A percentile compares a stretch with the other conserved stretches of the same genome.
phyloP scores from a whole-genome alignment of 2,113 vertebrate species.

The Seriola quinqueradiata region DNA sequence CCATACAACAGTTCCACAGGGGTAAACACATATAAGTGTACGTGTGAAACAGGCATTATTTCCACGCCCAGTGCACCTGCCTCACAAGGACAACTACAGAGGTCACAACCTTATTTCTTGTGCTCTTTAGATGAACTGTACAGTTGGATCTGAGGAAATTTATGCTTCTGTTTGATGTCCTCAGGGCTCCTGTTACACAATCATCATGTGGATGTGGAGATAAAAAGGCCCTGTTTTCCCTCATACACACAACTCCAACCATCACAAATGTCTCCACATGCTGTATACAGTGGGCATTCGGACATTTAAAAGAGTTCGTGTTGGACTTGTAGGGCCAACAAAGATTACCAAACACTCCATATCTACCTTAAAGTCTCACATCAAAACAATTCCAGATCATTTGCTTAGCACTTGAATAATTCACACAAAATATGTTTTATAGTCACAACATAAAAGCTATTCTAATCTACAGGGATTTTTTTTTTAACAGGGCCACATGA shows the following conservation, averaged over 20 bases:
- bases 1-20: neutral
- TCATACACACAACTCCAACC: slow-evolving; percentile 12
- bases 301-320: neutral
- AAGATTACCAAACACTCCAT: neutral
- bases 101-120: slow-evolving; percentile 38
- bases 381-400: neutral
- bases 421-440: neutral
- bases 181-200: slow-evolving; percentile 61
- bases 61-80: neutral
- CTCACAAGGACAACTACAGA: slow-evolving; percentile 14
- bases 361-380: neutral
- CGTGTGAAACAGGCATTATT: neutral
- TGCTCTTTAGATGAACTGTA: slow-evolving; percentile 48
- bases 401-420: neutral
- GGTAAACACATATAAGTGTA: neutral
- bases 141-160: slow-evolving; percentile 38
- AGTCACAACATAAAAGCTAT: neutral
- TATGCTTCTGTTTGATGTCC: slow-evolving; percentile 53
- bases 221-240: slow-evolving; percentile 28
- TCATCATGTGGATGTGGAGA: slow-evolving; percentile 43
- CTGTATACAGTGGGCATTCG: slow-evolving; percentile 1
- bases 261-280: slow-evolving; percentile 40
- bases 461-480: neutral
- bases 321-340: neutral
- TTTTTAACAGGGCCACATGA: neutral